A percentile compares a stretch with the other conserved stretches of the same genome.
These are phyloP conservation scores for Apodemia hepburni DNA, from an alignment of 2,888 invertebrate species.

Conservation along the genomic window DNA sequence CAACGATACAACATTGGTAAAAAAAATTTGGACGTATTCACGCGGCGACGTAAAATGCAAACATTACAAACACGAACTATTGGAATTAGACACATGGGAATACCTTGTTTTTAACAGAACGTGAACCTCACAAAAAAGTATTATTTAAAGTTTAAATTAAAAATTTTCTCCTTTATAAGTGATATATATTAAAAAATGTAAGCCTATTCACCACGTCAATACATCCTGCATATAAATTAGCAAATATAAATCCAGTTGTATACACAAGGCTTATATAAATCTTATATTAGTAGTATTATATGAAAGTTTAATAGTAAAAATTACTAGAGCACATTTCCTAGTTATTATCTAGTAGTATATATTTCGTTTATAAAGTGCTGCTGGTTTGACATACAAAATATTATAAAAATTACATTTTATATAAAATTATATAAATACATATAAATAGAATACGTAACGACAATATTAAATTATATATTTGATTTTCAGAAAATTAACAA, in stretches of 20 bases:
- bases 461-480: neutral
- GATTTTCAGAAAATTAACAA: neutral
- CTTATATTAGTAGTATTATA: constrained; percentile 2
- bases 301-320: constrained; percentile 1
- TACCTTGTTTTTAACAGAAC: neutral
- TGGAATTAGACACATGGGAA: neutral
- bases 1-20: constrained; percentile 12
- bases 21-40: neutral
- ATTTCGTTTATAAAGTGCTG: neutral
- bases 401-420: neutral
- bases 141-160: neutral
- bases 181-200: neutral
- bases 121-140: neutral
- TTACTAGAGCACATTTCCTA: constrained; percentile 5
- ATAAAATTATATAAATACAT: neutral
- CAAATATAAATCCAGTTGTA: constrained; percentile 13
- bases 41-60: neutral
- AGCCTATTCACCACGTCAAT: neutral
- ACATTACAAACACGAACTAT: neutral
- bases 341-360: constrained; percentile 1
- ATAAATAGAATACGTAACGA: neutral
- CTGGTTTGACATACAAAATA: neutral
- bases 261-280: constrained; percentile 11
- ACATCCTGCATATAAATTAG: neutral
- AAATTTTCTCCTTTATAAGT: neutral